Conservation (phyloP, 2,797 vertebrate species). For the Melanotaenia maccullochi region DNA sequence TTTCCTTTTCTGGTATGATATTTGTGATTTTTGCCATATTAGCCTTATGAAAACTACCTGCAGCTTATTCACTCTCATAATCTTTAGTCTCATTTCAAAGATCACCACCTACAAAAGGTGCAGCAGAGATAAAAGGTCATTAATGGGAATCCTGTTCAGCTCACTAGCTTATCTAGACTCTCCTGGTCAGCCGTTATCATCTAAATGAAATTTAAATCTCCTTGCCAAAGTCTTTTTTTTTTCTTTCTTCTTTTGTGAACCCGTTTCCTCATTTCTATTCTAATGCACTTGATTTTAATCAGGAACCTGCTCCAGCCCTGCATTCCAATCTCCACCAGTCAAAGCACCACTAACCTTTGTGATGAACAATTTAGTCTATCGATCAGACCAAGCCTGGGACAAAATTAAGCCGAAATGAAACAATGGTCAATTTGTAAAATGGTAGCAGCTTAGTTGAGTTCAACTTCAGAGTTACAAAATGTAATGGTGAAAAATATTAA, state of each 20-base stretch:
- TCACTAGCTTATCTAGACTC: constrained; percentile 38
- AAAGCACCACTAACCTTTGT: constrained; percentile 37
- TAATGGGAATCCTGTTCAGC: constrained; percentile 40
- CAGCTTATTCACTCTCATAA: constrained; percentile 7
- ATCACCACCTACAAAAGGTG: constrained; percentile 10
- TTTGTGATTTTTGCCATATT: neutral
- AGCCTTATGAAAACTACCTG: too few relatives aligned
- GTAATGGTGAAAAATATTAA: neutral
- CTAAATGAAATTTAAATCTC: constrained; percentile 25
- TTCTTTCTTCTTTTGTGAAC: constrained; percentile 11
- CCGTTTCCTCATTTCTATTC: constrained; percentile 25
- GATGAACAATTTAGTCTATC: constrained; percentile 55
- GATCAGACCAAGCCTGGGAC: constrained; percentile 34
- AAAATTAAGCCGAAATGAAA: constrained; percentile 35
- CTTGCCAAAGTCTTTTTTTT: constrained; percentile 22
- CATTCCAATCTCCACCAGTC: constrained; percentile 46
- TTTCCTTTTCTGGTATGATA: neutral
- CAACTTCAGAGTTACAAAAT: constrained; percentile 1
- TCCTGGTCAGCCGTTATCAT: constrained; percentile 7
- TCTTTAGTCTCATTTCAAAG: constrained; percentile 24
- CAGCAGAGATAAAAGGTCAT: constrained; percentile 9
- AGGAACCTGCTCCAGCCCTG: constrained; percentile 13
- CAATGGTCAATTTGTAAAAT: constrained; percentile 40
- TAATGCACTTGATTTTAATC: constrained; percentile 42
- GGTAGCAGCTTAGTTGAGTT: constrained; percentile 26